Evolutionary conservation across 2,888 invertebrate genomes (phyloP), one percentile per base, ranked within the genome.

Genomic region (Itoplectis maculator): DNA sequence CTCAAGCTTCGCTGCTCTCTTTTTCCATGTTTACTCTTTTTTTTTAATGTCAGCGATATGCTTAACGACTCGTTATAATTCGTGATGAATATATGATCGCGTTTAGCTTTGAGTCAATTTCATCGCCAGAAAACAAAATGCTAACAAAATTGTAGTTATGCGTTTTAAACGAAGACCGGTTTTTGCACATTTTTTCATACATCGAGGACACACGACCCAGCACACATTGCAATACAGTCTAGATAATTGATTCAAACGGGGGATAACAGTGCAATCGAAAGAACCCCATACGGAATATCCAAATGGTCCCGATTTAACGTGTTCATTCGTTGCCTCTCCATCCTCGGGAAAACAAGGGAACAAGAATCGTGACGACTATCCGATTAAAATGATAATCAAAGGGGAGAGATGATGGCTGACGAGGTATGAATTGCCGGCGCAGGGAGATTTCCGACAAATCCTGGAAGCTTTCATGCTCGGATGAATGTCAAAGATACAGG

Each of bases 361-460:
- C 63, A 45, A 56, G 42, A 29, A 49, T 29, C 56, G 40, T 75
- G 51, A 79, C 59, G 70, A 78, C 42, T 59, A 65, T 70, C 75
- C 75, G 82, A 75, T 82, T 76, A 72, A 72, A 82, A 79, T 72
- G 66, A 76, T 72, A 76, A 76, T 76, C 75, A 82, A 70, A 11
- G 47, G 20, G 45, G 18, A 18, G 23, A 35, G 49, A 18, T n/a
- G 59, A 61, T 35, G 35, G 37, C 47, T 45, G 40, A 45, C 56
- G 59, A 7, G 18, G 49, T 20, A 70, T 54, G 54, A 79, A 77
- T 74, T 59, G 47, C 61, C 54, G 15, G 47, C 13, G 66, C 20
- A 42, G 73, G 15, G 68, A 72, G 72, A 68, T 47, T 75, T 72
- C 37, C 37, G 37, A 15, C 45, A 76, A 73, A 79, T 77, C 76